Percentiles rank a stretch among this genome's conserved stretches.
Conservation (phyloP, 2,888 invertebrate genomes). For the Aspidiotus destructor region DNA sequence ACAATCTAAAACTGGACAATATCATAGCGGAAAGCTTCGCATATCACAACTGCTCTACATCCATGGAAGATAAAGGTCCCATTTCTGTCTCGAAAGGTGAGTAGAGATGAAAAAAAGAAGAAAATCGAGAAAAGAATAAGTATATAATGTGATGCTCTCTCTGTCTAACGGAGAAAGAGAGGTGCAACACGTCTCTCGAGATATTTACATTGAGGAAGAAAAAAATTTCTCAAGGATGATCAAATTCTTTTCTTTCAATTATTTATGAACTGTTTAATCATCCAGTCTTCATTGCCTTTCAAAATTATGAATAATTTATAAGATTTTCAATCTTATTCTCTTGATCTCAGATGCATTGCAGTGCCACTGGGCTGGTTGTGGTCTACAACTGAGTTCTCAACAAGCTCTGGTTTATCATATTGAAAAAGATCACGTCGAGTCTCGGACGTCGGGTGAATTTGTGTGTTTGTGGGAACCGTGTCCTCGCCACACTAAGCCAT, state of each 20-base stretch:
- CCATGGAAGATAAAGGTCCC: neutral
- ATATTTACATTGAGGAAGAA: too few relatives aligned
- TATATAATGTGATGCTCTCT: too few relatives aligned
- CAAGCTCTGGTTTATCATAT: conserved; percentile 71
- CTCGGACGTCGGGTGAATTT: conserved; percentile 50
- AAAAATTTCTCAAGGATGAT: too few relatives aligned
- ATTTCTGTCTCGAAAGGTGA: conserved; percentile 22
- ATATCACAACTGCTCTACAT: neutral
- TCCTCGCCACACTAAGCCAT: conserved; percentile 75
- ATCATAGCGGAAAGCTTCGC: conserved; percentile 6
- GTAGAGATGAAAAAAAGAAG: too few relatives aligned
- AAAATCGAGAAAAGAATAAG: too few relatives aligned
- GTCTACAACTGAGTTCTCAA: conserved; percentile 67
- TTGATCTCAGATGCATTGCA: conserved; percentile 39
- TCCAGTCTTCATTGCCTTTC: too few relatives aligned
- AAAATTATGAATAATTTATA: too few relatives aligned
- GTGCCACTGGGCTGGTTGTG: conserved; percentile 83
- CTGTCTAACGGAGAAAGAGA: too few relatives aligned
- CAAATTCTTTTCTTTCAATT: too few relatives aligned
- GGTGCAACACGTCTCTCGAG: too few relatives aligned
- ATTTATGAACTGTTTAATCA: too few relatives aligned
- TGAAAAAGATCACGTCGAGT: conserved; percentile 76
- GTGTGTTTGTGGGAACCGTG: conserved; percentile 92
- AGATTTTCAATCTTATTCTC: neutral
- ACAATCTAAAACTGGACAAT: conserved; percentile 10